Base-by-base conservation (phyloP, 2,888 invertebrate species). In the Emmelina monodactyla region DNA sequence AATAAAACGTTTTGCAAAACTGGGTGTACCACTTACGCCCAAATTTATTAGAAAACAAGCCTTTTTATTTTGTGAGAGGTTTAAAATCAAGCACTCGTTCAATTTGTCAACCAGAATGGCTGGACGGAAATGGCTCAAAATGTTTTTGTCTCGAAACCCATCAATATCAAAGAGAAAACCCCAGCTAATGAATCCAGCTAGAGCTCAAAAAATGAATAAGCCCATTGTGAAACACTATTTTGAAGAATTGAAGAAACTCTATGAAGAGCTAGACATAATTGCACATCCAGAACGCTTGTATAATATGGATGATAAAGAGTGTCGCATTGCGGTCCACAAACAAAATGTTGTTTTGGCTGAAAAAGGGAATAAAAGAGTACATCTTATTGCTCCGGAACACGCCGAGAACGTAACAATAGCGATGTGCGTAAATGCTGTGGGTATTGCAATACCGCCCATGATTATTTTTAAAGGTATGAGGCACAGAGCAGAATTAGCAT, bases 1-100 rank as follows among this genome's bases (percentile, higher is more conserved):
- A 46, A 49, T 50, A 30, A 47, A 42, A 45, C 38, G 51, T 32
- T 49, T 49, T 46, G 45, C 47, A 37, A 43, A 47, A 42, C 29
- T 46, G 35, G 47, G 46, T 41, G 3, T 51, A 39, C 49, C 49
- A 40, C 45, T 49, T 39, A 49, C 47, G 1, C 46, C 49, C 31
- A 47, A 42, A 46, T 46, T 47, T 38, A 46, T 49, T 7, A 31
- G 40, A 16, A 41, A 46, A 19, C 46, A 48, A 19, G 28, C 38
- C 19, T 38, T 35, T 33, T 28, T 28, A 28, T 35, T 38, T 32
- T 35, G 35, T 35, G 31, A 31, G 9, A 35, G 30, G 14, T 35
- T 15, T 28, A 15, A 35, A 15, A 37, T 33, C 29, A 29, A 29
- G 16, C 33, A 37, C 16, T 16, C 22, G 12, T 37, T 37, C 13